These are phyloP conservation scores for Brachyptera risi DNA, from an alignment of 2,888 invertebrate species.

Conservation along the genomic window DNA sequence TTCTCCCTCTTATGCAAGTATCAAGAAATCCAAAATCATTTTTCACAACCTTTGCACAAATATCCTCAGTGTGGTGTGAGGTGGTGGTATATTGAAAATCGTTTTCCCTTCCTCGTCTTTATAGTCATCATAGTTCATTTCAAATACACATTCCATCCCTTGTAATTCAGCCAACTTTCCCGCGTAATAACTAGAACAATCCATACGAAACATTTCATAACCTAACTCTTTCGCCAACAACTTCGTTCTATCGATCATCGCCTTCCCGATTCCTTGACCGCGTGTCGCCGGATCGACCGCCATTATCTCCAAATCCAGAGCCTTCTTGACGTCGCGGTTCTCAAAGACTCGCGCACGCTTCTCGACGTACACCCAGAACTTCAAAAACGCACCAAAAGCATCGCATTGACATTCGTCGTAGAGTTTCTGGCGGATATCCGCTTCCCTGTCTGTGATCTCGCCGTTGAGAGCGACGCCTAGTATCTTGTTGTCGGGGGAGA, in stretches of 20 bases:
- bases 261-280: background rate
- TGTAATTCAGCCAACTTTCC: constrained; percentile 5
- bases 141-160: constrained; percentile 16
- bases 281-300: background rate
- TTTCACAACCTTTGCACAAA: background rate
- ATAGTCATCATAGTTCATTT: background rate
- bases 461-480: constrained; percentile 15
- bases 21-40: background rate
- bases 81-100: background rate
- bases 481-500: constrained; percentile 1
- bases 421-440: background rate
- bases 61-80: constrained; percentile 1
- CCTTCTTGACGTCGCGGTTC: background rate
- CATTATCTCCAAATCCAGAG: constrained; percentile 6
- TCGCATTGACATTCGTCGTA: background rate
- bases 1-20: too few relatives aligned
- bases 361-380: constrained; percentile 16
- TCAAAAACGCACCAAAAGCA: background rate
- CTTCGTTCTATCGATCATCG: background rate
- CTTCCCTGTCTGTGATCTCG: constrained; percentile 11
- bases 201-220: constrained; percentile 3
- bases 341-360: background rate
- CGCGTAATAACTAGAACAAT: constrained; percentile 18
- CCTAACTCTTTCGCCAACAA: background rate
- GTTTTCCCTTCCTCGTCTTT: constrained; percentile 4